Evolutionary conservation across 2,797 vertebrate genomes (phyloP).

Genomic region (Pseudochirops corinnae): DNA sequence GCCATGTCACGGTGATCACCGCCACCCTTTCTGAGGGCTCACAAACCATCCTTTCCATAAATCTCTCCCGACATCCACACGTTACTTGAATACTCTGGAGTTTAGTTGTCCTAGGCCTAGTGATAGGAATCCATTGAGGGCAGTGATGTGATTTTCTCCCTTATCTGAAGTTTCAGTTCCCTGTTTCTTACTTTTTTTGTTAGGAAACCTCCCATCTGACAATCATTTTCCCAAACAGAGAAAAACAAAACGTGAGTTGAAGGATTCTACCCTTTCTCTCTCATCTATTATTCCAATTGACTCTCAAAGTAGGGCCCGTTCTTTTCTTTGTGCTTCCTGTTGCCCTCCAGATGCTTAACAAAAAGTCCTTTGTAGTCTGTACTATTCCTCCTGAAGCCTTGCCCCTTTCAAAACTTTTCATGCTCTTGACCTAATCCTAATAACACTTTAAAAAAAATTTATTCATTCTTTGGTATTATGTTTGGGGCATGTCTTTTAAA

Average conservation of each 20-base stretch:
- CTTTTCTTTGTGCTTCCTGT: no score
- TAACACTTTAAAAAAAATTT: neutral
- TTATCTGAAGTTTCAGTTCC: neutral
- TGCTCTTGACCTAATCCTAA: neutral
- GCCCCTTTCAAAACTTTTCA: neutral
- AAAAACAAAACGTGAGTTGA: neutral
- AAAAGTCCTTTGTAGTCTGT: neutral
- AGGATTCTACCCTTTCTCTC: neutral
- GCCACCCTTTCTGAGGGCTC: neutral
- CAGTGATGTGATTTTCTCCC: neutral
- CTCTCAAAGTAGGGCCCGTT: neutral
- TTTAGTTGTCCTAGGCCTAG: neutral
- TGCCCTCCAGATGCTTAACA: neutral
- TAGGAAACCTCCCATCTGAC: neutral
- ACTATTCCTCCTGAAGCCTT: neutral
- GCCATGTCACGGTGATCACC: neutral
- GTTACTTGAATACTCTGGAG: neutral
- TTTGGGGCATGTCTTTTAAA: neutral
- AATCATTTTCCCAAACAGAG: neutral
- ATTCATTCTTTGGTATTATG: neutral
- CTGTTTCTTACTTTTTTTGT: neutral
- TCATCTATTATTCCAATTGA: neutral
- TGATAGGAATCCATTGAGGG: neutral
- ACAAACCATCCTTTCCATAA: neutral
- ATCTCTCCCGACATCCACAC: neutral